These are phyloP conservation scores for Lycaena phlaeas DNA, from an alignment of 2,888 invertebrate genomes.

Conservation along the genomic window DNA sequence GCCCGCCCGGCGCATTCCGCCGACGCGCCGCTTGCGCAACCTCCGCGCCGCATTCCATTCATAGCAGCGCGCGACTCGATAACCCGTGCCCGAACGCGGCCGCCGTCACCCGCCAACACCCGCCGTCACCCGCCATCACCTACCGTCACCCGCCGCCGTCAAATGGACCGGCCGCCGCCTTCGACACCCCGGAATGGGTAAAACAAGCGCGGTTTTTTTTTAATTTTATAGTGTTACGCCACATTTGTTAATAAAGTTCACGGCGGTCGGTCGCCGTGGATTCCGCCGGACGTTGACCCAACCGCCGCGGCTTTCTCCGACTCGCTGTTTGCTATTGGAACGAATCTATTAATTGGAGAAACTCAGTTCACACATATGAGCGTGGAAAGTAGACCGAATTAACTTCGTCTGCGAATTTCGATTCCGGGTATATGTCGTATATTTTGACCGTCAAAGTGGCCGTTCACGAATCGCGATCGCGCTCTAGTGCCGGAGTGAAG, in stretches of 20 bases:
- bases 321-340: slow-evolving; percentile 70
- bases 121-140: too few species aligned
- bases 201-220: slow-evolving; percentile 56
- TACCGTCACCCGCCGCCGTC: too few species aligned
- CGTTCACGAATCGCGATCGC: background rate
- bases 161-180: too few species aligned
- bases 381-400: slow-evolving; percentile 59
- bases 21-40: slow-evolving; percentile 63
- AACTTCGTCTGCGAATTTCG: slow-evolving; percentile 6
- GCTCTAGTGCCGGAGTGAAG: background rate
- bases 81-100: too few species aligned
- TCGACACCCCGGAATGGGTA: slow-evolving; percentile 46
- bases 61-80: slow-evolving; percentile 51
- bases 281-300: slow-evolving; percentile 65
- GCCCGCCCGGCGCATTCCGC: slow-evolving; percentile 28
- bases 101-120: slow-evolving; percentile 28
- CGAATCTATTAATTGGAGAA: slow-evolving; percentile 74
- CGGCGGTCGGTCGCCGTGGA: slow-evolving; percentile 58
- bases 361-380: slow-evolving; percentile 71
- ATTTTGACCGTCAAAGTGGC: background rate
- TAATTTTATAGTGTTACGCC: slow-evolving; percentile 65
- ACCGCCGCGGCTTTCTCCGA: slow-evolving; percentile 62
- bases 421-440: too few species aligned
- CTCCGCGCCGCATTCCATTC: slow-evolving; percentile 69
- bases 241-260: slow-evolving; percentile 66